These are phyloP conservation scores for Monochamus saltuarius DNA, from an alignment of 1,140 invertebrate genomes.

Conservation along the genomic window DNA sequence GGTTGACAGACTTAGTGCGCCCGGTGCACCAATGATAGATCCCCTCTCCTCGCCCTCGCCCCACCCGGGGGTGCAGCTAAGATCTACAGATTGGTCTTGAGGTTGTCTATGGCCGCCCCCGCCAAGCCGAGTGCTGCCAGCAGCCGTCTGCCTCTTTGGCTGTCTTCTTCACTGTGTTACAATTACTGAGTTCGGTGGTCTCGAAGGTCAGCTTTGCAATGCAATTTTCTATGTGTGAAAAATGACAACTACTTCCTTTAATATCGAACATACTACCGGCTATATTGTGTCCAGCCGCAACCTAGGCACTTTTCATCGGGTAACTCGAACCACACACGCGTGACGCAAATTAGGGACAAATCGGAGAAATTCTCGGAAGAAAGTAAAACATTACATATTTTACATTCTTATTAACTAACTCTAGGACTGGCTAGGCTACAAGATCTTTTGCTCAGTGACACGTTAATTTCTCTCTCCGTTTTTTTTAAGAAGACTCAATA, in stretches of 20 bases:
- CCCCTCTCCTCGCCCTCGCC: slow-evolving; percentile 35
- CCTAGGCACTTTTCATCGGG: slow-evolving; percentile 20
- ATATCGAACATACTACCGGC: neutral
- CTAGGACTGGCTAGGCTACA: too few species aligned
- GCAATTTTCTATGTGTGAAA: slow-evolving; percentile 26
- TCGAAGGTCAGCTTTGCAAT: slow-evolving; percentile 29
- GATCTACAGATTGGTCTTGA: slow-evolving; percentile 39
- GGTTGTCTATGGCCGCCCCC: slow-evolving; percentile 39
- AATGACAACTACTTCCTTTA: slow-evolving; percentile 34
- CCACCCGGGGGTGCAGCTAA: slow-evolving; percentile 36
- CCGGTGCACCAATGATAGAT: slow-evolving; percentile 32
- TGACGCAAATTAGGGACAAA: neutral
- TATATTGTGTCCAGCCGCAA: slow-evolving; percentile 3
- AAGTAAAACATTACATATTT: too few species aligned
- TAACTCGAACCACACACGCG: slow-evolving; percentile 4
- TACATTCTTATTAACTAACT: too few species aligned
- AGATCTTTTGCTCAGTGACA: too few species aligned
- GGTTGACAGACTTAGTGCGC: slow-evolving; percentile 38
- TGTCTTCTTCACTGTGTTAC: neutral
- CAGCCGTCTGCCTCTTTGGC: neutral
- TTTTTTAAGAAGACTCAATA: too few species aligned
- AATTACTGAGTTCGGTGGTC: neutral
- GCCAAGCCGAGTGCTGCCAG: slow-evolving; percentile 11
- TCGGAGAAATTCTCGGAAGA: too few species aligned
- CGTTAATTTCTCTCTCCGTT: too few species aligned